Base-by-base conservation (phyloP, 2,113 vertebrate genomes). In the Ceyx melanurus region DNA sequence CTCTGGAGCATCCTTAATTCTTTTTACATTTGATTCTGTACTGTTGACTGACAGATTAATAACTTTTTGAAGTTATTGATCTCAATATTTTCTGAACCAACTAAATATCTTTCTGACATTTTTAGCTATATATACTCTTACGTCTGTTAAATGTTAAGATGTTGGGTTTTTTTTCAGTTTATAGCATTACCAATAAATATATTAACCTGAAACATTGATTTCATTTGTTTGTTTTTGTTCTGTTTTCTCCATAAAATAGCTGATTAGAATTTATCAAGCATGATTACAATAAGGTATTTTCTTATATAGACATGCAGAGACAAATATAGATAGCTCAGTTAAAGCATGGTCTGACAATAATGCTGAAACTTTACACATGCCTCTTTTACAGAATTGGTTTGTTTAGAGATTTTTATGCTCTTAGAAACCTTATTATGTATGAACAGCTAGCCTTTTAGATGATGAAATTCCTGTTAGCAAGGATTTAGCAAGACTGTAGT, bases 351-450 rank as follows among this genome's bases (percentile, higher is more conserved):
- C 66, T 71, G 58, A 71, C 9, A 64, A 77, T 46, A 73, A 82
- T 28, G 11, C 18, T 93, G 70, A 74, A 43, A 86, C 19, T 7
- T 79, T 82, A 54, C 46, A 68, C 57, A 88, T 90, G 10, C 26
- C 31, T 89, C 31, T 76, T 56, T 62, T 73, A 60, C n/a, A 58
- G 40, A 86, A 84, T 3, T 65, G 35, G 31, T 67, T 64, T 81
- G 23, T 88, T 73, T 75, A 40, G n/a, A 73, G 61, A 68, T 15
- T 21, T 85, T 94, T 80, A 45, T 51, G 53, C 65, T 91, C 72
- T 84, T 86, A 54, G 25, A 78, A 75, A 94, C 19, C 37, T 95
- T 97, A 82, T 92, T 71, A 57, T 68, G 31, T 61, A 57, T 76
- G 78, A 94, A 90, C 42, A 88, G 65, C 19, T 71, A 94, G 37